Conservation (phyloP, 2,888 invertebrate species). For the Barypeithes pellucidus region DNA sequence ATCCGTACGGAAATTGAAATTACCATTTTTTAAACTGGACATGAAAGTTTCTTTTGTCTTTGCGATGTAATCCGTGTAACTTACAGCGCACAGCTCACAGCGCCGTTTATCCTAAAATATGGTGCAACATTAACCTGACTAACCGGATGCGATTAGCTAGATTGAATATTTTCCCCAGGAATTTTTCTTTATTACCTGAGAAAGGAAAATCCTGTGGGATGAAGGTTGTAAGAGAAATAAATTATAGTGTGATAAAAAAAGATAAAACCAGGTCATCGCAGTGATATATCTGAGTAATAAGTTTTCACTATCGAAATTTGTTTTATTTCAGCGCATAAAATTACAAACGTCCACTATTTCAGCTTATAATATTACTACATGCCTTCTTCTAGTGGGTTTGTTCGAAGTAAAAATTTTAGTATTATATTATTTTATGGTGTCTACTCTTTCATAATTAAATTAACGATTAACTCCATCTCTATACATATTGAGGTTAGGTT, state of each 20-base stretch:
- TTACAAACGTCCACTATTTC: no score
- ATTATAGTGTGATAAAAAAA: background rate
- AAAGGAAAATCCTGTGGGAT: background rate
- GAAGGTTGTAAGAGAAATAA: background rate
- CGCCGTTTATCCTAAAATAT: constrained; percentile 1
- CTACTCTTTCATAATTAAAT: no score
- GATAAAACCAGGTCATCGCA: background rate
- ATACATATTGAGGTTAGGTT: no score
- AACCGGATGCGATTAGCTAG: constrained; percentile 3
- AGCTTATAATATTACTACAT: background rate
- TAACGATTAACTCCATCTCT: no score
- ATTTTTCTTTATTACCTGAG: constrained; percentile 1
- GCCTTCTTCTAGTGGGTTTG: background rate
- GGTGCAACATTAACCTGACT: background rate
- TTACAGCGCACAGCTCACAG: no score
- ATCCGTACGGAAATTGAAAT: no score
- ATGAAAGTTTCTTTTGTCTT: no score
- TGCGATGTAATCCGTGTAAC: no score
- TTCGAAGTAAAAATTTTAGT: no score
- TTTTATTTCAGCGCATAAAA: no score
- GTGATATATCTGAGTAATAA: background rate
- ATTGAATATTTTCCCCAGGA: constrained; percentile 22
- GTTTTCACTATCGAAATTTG: background rate
- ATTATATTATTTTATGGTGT: no score
- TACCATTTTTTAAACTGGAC: no score